Base-by-base conservation (phyloP, 1,140 invertebrate species). In the Zaprionus lachaisei region DNA sequence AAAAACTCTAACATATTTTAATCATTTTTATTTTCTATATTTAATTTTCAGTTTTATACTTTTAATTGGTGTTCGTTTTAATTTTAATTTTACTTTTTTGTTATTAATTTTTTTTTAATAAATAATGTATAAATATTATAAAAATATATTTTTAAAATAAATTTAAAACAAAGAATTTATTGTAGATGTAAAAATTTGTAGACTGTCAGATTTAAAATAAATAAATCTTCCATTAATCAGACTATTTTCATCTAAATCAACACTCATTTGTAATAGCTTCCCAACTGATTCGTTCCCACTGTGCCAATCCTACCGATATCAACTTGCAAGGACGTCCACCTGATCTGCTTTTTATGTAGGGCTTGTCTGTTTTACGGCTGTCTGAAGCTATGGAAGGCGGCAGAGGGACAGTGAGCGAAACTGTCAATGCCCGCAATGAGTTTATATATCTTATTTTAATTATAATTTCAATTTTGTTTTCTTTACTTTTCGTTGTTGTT, bases 251-350 rank as follows among this genome's bases (percentile, higher is more conserved):
- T 24, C 3, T 12, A 12, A 4, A 51, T 31, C 4, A 14, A 24
- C 5, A 55, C 5, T 34, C 1, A 1, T 9, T 41, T n/a, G 22
- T 41, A n/a, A 2, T 9, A n/a, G 5, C 28, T 41, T 12, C 1
- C 2, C 41, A 7, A 7, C 7, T 47, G 7, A 5, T 3, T 51
- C 20, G 9, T 12, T 9, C 44, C 73, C 61, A 71, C 61, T 64
- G 67, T 80, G 56, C 47, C 51, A n/a, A 63, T 47, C 55, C 37
- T 70, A 34, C 37, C 28, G 49, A 57, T 67, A 54, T 55, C 47
- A 67, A 38, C 26, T 28, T 73, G 81, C 84, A 89, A 89, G 84
- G 84, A 89, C 84, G 81, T 89, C 84, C 84, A 89, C 84, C 84
- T 89, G 85, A 89, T 89, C 81, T 65, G 73, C 63, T 58, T 74